Base-by-base conservation (phyloP, 2,888 invertebrate genomes). In the Caenorhabditis macrosperma region DNA sequence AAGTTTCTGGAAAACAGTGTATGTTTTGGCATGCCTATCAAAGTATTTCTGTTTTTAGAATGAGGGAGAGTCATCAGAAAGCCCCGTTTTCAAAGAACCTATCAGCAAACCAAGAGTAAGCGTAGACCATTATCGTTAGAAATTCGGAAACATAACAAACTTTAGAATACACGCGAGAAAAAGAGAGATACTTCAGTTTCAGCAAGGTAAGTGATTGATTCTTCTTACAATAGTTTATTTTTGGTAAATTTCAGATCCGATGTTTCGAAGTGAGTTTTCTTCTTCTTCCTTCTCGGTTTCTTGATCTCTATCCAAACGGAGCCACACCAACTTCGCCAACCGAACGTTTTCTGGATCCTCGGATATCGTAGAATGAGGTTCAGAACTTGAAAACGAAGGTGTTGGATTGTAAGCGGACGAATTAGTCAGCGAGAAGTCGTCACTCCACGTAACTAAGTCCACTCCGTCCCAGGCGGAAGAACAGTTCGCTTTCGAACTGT, bases 391-490 rank as follows among this genome's bases (percentile, higher is more conserved):
- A 30, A 66, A 66, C 0, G 74, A 60, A 1, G 74, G 66, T 24
- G 74, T 66, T 2, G 66, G 50, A 4, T 50, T n/a, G 28, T 54
- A 75, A 0, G 20, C 44, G 26, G 75, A 75, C 5, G 60, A 61
- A 12, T 46, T 33, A 2, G 38, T 24, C 5, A 38, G 17, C 2
- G 48, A 61, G 1, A 59, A 41, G 5, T 33, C 6, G 2, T 48
- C 48, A n/a, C 60, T 67, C 75, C 75, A 67, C 9, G 59, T 67
- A 10, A 44, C 28, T 9, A 78, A 7, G 10, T 68, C 69, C 5
- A 71, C 24, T 1, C 59, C 55, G 26, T 78, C 66, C 24, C 6
- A 84, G 54, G 12, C 82, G 72, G 63, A 80, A 82, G 33, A 82
- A 84, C 69, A 38, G 60, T 2, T 24, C 24, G 10, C 15, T 7